Evolutionary conservation across 2,888 invertebrate species (phyloP).

Genomic region (Oeneis ivallda): DNA sequence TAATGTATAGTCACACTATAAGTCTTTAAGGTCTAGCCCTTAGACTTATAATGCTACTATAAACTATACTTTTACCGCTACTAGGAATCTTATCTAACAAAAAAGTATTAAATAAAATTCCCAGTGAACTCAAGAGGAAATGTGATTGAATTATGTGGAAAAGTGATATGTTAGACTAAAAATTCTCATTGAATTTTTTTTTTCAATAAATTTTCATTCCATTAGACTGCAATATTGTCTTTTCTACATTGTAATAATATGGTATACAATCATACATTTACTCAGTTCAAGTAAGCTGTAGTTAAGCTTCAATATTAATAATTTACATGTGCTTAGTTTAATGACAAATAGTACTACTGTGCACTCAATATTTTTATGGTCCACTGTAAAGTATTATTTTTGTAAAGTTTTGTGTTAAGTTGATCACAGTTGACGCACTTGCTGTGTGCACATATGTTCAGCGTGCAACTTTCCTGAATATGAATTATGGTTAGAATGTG

Average conservation of each 20-base stretch:
- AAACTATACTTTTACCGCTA: too few relatives aligned
- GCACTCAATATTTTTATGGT: neutral
- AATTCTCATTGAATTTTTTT: constrained; percentile 45
- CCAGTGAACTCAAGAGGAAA: constrained; percentile 58
- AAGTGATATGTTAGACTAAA: constrained; percentile 39
- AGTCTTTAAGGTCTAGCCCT: neutral
- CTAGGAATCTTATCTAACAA: constrained; percentile 1
- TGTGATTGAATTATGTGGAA: constrained; percentile 45
- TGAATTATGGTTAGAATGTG: neutral
- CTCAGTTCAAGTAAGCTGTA: constrained; percentile 22
- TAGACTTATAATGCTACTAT: too few relatives aligned
- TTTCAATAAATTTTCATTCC: constrained; percentile 67
- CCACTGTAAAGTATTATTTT: neutral
- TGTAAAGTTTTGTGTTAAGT: neutral
- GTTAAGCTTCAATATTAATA: constrained; percentile 19
- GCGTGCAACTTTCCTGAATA: neutral
- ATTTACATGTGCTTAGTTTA: constrained; percentile 25
- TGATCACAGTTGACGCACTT: neutral
- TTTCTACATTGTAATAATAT: constrained; percentile 21
- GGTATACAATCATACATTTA: constrained; percentile 16
- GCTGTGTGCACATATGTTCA: neutral
- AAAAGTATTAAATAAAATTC: constrained; percentile 27
- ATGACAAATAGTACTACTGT: constrained; percentile 12
- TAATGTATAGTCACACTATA: constrained; percentile 3
- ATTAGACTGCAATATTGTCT: constrained; percentile 56